Evolutionary conservation across 2,113 vertebrate species (phyloP).

Genomic region (Stomatorhinus ivindoensis): DNA sequence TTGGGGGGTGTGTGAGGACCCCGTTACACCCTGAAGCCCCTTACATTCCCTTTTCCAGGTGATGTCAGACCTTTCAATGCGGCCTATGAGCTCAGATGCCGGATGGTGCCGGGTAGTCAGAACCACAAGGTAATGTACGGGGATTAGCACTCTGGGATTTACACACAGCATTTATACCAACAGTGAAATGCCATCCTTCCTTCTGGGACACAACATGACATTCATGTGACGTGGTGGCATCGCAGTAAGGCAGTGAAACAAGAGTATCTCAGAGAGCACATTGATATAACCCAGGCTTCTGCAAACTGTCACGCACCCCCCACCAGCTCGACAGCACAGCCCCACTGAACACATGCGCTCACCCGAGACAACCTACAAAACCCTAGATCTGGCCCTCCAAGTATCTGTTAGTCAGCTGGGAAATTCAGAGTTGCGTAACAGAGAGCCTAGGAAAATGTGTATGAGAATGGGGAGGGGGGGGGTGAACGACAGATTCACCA

Average conservation of each 20-base stretch:
- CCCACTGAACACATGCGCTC: neutral
- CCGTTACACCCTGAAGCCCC: conserved; percentile 16
- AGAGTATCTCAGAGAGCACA: neutral
- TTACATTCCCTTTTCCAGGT: conserved; percentile 20
- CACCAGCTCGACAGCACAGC: neutral
- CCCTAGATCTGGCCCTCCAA: conserved; percentile 38
- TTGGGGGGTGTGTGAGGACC: neutral
- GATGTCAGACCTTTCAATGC: neutral
- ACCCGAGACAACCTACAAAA: conserved; percentile 1
- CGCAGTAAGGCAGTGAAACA: neutral
- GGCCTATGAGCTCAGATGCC: neutral
- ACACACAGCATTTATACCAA: neutral
- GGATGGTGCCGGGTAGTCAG: neutral
- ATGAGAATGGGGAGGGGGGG: neutral
- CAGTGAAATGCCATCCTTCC: neutral
- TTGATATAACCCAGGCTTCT: neutral
- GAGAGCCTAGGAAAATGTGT: conserved; percentile 43
- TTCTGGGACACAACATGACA: neutral
- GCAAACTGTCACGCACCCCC: neutral
- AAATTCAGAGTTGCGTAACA: neutral
- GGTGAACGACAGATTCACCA: neutral
- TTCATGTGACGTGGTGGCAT: neutral
- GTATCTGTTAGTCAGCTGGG: neutral
- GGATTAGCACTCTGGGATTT: neutral
- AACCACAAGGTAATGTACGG: neutral